phyloP scores from a whole-genome alignment of 1,140 invertebrate genomes.

The Cotesia vestalis region DNA sequence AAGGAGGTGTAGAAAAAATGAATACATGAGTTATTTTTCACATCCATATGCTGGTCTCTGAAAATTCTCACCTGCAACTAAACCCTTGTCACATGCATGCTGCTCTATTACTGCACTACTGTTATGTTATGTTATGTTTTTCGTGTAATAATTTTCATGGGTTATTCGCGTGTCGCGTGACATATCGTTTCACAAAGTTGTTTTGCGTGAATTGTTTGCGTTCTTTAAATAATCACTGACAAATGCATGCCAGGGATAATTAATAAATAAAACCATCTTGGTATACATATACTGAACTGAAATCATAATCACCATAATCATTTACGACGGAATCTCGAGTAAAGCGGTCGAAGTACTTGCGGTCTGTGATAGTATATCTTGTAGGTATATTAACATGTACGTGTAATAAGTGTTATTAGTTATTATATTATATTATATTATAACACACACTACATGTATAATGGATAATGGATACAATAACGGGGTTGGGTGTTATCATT shows the following conservation, averaged over 20 bases:
- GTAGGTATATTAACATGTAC: no score
- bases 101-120: no score
- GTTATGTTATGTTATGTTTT: not conserved
- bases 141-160: slow-evolving; percentile 13
- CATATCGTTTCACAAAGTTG: slow-evolving; percentile 10
- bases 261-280: slow-evolving; percentile 1
- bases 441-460: no score
- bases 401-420: no score
- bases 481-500: no score
- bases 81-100: slow-evolving; percentile 3
- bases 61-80: not conserved
- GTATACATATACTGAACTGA: not conserved
- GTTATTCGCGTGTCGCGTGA: slow-evolving; percentile 6
- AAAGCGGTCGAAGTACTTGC: no score
- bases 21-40: slow-evolving; percentile 7
- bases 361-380: no score
- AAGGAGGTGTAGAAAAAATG: not conserved
- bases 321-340: not conserved
- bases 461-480: no score
- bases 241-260: slow-evolving; percentile 7
- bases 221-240: slow-evolving; percentile 13
- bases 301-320: not conserved
- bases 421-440: no score
- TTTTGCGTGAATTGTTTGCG: slow-evolving; percentile 8
- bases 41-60: not conserved